Evolutionary conservation across 53 echinoderm and acorn worm genomes (phyloP).

Genomic region (Stichopus horrens): DNA sequence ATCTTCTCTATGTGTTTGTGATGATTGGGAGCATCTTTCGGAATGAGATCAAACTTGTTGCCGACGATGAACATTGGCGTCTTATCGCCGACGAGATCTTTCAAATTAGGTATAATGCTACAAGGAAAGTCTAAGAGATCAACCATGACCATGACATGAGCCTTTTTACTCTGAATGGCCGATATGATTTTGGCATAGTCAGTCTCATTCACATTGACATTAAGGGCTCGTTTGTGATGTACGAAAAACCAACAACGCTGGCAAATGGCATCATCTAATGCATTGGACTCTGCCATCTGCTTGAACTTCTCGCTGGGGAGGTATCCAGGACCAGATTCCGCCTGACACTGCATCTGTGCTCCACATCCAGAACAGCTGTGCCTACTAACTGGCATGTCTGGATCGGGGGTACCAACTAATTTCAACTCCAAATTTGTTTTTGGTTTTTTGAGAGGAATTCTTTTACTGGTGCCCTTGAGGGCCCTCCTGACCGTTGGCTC

Average conservation of each 20-base stretch:
- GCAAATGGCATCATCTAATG: constrained; percentile 66
- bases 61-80: constrained; percentile 75
- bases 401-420: constrained; percentile 61
- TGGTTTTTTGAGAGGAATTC: neutral
- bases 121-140: constrained; percentile 94
- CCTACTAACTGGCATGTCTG: constrained; percentile 56
- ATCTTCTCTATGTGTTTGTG: constrained; percentile 59
- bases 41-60: constrained; percentile 88
- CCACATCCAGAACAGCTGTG: constrained; percentile 89
- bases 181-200: constrained; percentile 75
- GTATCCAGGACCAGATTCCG: constrained; percentile 65
- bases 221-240: constrained; percentile 65
- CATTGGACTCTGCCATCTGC: constrained; percentile 51
- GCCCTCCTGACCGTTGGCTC: constrained; percentile 1
- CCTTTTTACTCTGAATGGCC: constrained; percentile 60
- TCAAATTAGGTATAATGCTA: constrained; percentile 82
- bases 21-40: constrained; percentile 70
- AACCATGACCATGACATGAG: constrained; percentile 78
- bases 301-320: constrained; percentile 81
- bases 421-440: constrained; percentile 24
- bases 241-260: constrained; percentile 83
- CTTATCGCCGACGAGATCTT: constrained; percentile 55
- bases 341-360: constrained; percentile 77
- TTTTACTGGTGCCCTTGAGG: neutral
- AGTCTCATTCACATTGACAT: constrained; percentile 67